Base-by-base conservation (phyloP, 2,797 vertebrate species). In the Hapalemur alaotrensis region DNA sequence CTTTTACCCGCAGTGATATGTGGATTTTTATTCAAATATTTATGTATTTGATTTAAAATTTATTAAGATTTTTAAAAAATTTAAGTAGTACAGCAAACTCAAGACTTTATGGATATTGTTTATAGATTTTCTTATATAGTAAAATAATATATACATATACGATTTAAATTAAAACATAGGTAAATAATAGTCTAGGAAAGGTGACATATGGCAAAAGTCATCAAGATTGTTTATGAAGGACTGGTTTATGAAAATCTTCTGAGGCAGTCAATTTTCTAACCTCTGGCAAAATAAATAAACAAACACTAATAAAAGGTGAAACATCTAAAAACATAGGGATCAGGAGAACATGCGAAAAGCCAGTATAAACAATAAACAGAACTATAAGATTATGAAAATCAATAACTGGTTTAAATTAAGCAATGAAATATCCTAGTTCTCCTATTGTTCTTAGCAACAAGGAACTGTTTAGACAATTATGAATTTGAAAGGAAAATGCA, bases 121-220 rank as follows among this genome's bases (percentile, higher is more conserved):
- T 89, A 65, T 88, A 72, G 25, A 92, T 94, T 81, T 83, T 4
- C 41, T 94, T 87, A 75, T 35, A 67, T 63, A 9, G 30, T 89
- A 93, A 23, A 89, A 94, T 91, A 52, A 94, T 86, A 85, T 73
- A 67, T 82, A 73, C 2, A 35, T 96, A 81, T 38, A 78, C 35
- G 25, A 82, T 32, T 96, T 84, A 89, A 96, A 89, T 63, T 57
- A 92, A 96, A 85, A 35, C 61, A 89, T 80, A 96, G 14, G 9
- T 90, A 92, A 84, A 87, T 73, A 81, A 32, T 52, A 93, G 48
- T 72, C 35, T 93, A 92, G 6, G 61, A 88, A 92, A 93, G 32
- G 11, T 69, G 23, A 85, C 65, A 54, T 23, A 65, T 73, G 72
- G 17, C 52, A 95, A 85, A 93, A 78, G 52, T 94, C 50, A 89